Base-by-base conservation (phyloP, 2,797 vertebrate species). In the Sebastes alutus region DNA sequence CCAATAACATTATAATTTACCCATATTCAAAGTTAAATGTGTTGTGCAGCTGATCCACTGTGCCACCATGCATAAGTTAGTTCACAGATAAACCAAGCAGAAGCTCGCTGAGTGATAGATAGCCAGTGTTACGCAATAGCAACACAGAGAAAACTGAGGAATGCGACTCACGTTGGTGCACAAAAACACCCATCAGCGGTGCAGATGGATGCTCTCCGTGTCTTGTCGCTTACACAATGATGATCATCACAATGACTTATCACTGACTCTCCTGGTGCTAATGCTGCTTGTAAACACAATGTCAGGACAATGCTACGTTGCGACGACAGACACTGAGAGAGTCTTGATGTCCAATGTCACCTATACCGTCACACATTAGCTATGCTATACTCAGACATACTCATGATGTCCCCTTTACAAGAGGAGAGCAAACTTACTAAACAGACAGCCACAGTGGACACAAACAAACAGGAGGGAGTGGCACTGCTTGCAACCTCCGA, bases 51-150 rank as follows among this genome's bases (percentile, higher is more conserved):
- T 72, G 75, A 89, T 87, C 67, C 74, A 55, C 63, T 35, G 78
- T 86, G 84, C 65, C 61, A 86, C 65, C 61, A 86, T 58, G 75
- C 55, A 79, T 16, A 89, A 82, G 49, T 77, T 85, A 65, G 80
- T 46, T 80, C 82, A 78, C 80, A 83, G 72, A 89, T 85, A 88
- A 85, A 55, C 86, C 73, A 11, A 70, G 84, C 85, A 84, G 81
- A 80, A 77, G 86, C 86, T 81, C 52, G 84, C 81, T 72, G 88
- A 84, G 72, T 77, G 91, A 75, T 73, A 68, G 91, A 77, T 61
- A 68, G 77, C 62, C 82, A 29, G 74, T 32, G 93, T 96, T 95
- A 95, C 89, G 94, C 95, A 95, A 95, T 90, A 91, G 90, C 93
- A 92, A 95, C 94, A 95, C 87, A 75, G 81, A 85, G 7, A 49